A percentile compares a stretch with the other conserved stretches of the same genome.
phyloP scores from a whole-genome alignment of 2,888 invertebrate species.

The Acleris cristana region DNA sequence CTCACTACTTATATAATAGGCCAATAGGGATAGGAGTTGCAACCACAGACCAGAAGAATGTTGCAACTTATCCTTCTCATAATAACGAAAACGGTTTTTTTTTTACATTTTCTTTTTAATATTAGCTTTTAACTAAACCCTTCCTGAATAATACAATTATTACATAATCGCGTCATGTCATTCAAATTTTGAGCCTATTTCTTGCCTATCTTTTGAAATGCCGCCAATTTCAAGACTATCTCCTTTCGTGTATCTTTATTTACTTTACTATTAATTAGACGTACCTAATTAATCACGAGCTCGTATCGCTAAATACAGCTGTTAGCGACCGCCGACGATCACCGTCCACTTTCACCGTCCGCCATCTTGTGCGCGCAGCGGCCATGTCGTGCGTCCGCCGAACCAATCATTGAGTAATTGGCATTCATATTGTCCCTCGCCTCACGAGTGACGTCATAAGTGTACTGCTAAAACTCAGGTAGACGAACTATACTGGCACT shows the following conservation, averaged over 20 bases:
- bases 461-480: constrained; percentile 37
- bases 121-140: no score
- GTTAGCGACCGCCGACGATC: constrained; percentile 55
- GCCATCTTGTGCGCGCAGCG: constrained; percentile 69
- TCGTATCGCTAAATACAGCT: constrained; percentile 26
- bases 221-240: background rate
- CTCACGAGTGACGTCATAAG: constrained; percentile 51
- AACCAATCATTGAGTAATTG: constrained; percentile 65
- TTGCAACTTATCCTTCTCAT: no score
- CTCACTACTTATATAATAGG: no score
- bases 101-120: no score
- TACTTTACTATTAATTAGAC: constrained; percentile 17
- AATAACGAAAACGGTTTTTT: no score
- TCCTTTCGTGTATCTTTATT: constrained; percentile 4
- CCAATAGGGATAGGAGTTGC: no score
- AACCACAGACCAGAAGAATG: no score
- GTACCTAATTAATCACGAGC: constrained; percentile 17
- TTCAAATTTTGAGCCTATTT: background rate
- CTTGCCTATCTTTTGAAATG: constrained; percentile 4
- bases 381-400: constrained; percentile 59
- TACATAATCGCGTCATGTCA: no score
- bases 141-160: no score
- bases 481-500: background rate
- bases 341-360: constrained; percentile 77
- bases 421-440: constrained; percentile 61